Evolutionary conservation across 2,888 invertebrate genomes (phyloP).

Genomic region (Zaprionus lineosus): DNA sequence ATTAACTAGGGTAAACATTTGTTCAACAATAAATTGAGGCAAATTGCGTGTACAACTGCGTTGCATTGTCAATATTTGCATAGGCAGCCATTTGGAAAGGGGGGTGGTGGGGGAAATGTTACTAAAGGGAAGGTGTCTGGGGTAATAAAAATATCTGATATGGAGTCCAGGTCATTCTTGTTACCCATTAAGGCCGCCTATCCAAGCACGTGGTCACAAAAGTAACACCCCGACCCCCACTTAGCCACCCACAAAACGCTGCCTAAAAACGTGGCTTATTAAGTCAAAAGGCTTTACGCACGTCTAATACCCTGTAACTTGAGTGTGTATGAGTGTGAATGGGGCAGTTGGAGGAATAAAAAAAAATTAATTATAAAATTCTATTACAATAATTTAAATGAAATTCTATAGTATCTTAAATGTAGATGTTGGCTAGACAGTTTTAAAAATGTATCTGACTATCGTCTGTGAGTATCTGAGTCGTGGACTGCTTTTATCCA

Average conservation of each 20-base stretch:
- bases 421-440: too few relatives aligned
- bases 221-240: too few relatives aligned
- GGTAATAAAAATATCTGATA: neutral
- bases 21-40: constrained; percentile 54
- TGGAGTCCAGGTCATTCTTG: constrained; percentile 1
- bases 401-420: too few relatives aligned
- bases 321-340: too few relatives aligned
- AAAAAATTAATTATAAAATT: too few relatives aligned
- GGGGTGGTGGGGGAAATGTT: neutral
- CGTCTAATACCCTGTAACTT: constrained; percentile 20
- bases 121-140: neutral
- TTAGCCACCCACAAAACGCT: constrained; percentile 32
- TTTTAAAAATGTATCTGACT: too few relatives aligned
- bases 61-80: constrained; percentile 69
- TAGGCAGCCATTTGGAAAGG: constrained; percentile 30
- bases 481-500: too few relatives aligned
- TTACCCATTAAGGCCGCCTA: neutral
- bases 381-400: too few relatives aligned
- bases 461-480: too few relatives aligned
- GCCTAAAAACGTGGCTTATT: constrained; percentile 71
- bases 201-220: constrained; percentile 29
- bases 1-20: constrained; percentile 46
- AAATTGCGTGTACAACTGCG: constrained; percentile 65
- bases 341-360: too few relatives aligned
- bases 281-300: constrained; percentile 72